Conservation (phyloP, 2,888 invertebrate species). For the Adineta ricciae region DNA sequence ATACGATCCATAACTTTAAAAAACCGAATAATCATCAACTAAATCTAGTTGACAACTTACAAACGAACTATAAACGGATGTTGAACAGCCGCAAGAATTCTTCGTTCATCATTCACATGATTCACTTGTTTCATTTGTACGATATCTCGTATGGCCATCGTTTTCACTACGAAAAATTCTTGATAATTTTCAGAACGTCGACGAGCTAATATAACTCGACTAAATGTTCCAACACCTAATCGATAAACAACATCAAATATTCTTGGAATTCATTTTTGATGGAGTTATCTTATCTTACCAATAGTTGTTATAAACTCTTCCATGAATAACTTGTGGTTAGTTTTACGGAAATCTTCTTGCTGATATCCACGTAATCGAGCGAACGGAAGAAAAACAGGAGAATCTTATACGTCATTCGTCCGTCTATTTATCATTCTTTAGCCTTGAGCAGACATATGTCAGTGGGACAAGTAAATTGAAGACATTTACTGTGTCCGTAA, state of each 20-base stretch:
- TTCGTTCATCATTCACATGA: not conserved
- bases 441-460: not conserved
- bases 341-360: not conserved
- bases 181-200: not conserved
- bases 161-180: not conserved
- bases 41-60: not conserved
- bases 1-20: constrained; percentile 66
- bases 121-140: not conserved
- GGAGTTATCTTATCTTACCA: not conserved
- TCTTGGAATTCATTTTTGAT: too few species aligned
- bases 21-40: not conserved
- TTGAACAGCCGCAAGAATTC: not conserved
- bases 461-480: not conserved
- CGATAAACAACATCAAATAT: too few species aligned
- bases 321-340: not conserved
- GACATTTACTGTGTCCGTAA: not conserved
- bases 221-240: not conserved
- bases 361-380: not conserved
- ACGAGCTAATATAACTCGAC: not conserved
- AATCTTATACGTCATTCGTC: not conserved
- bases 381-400: not conserved
- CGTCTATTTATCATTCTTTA: not conserved
- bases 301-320: not conserved
- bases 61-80: not conserved
- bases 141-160: not conserved